Percentiles rank a stretch among this genome's conserved stretches.
phyloP scores from a whole-genome alignment of 2,113 vertebrate genomes.

The Chamaea fasciata region DNA sequence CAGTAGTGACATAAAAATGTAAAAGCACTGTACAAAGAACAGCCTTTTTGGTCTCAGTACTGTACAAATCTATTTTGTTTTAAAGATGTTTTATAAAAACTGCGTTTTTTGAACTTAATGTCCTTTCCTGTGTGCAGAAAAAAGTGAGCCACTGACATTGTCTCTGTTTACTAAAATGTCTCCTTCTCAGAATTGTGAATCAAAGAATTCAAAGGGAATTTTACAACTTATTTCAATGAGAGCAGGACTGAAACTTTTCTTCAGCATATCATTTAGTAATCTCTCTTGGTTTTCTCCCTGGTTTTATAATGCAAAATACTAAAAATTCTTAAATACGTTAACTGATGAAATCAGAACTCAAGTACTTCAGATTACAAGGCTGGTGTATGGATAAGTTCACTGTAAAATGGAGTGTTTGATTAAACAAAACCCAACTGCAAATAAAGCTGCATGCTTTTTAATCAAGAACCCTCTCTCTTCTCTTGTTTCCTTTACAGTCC shows the following conservation, averaged over 20 bases:
- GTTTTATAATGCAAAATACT: not conserved
- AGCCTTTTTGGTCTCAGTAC: conserved; percentile 41
- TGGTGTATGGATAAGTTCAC: not conserved
- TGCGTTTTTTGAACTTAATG: conserved; percentile 9
- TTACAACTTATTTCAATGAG: not conserved
- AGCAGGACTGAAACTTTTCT: not conserved
- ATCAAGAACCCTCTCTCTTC: not conserved
- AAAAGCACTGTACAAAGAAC: conserved; percentile 60
- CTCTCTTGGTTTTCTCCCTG: not conserved
- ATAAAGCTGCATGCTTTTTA: not conserved
- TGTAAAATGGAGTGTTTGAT: not conserved
- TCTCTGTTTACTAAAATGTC: not conserved
- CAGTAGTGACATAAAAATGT: conserved; percentile 59
- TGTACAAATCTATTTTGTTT: conserved; percentile 41
- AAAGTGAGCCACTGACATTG: not conserved
- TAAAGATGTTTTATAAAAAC: conserved; percentile 69
- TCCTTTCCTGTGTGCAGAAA: conserved; percentile 45
- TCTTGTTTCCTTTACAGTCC: conserved; percentile 65
- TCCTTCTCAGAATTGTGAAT: not conserved
- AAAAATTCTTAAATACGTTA: not conserved
- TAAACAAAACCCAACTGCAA: not conserved
- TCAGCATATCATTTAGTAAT: not conserved
- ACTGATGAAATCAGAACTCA: not conserved
- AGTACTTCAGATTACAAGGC: not conserved
- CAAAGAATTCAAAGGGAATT: not conserved